Percentiles rank a stretch among this genome's conserved stretches.
Evolutionary conservation across 2,888 invertebrate genomes (phyloP).

Genomic region (Auanema sp.): DNA sequence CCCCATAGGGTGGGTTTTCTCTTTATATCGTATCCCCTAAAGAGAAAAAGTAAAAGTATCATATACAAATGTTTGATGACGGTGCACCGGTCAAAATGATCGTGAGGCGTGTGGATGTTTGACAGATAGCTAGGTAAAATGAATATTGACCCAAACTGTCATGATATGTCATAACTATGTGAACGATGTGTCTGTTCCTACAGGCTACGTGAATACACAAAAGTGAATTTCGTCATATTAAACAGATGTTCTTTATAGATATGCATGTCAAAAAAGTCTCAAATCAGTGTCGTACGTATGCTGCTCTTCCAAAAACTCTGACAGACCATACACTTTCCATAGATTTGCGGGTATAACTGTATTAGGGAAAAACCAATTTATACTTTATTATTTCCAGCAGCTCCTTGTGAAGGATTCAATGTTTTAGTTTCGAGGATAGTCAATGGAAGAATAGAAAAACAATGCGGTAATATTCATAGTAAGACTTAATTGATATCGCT

Average conservation of each 20-base stretch:
- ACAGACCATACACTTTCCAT: constrained; percentile 21
- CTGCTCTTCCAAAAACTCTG: constrained; percentile 29
- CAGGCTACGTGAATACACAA: no score
- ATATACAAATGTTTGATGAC: background rate
- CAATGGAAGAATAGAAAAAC: constrained; percentile 39
- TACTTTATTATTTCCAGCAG: no score
- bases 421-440: constrained; percentile 42
- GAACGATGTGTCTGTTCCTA: no score
- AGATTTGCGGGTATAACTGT: constrained; percentile 24
- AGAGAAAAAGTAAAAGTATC: background rate
- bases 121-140: background rate
- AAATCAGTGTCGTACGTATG: constrained; percentile 21
- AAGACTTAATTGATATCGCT: background rate
- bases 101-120: background rate
- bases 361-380: constrained; percentile 19
- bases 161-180: no score
- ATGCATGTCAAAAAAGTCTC: constrained; percentile 10
- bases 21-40: background rate
- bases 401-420: constrained; percentile 37
- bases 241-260: background rate
- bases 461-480: constrained; percentile 41
- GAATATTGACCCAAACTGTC: no score
- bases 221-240: background rate
- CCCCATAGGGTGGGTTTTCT: constrained; percentile 31
- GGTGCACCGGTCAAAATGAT: background rate